Conservation (phyloP, 2,797 vertebrate genomes). For the Tragopan temminckii region DNA sequence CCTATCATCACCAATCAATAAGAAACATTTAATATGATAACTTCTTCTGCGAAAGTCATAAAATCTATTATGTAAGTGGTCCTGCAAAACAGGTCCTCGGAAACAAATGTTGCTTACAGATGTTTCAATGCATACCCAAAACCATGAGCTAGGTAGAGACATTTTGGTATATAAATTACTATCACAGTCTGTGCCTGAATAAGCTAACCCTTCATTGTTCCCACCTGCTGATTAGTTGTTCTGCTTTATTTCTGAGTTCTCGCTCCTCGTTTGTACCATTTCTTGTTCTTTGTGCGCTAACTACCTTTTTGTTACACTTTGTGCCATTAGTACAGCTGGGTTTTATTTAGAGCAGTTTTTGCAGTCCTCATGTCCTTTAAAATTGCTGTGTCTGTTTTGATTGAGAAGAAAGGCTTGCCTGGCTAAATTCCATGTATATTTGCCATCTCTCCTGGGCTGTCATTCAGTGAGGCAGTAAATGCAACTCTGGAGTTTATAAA, state of each 20-base stretch:
- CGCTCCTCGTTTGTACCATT: background rate
- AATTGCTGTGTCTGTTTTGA: background rate
- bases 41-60: background rate
- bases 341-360: constrained; percentile 17
- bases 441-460: background rate
- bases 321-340: background rate
- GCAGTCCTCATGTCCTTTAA: background rate
- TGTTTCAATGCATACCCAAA: background rate
- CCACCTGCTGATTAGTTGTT: background rate
- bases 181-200: background rate
- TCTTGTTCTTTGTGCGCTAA: background rate
- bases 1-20: background rate
- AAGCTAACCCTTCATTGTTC: background rate
- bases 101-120: background rate
- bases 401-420: background rate
- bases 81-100: background rate
- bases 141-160: background rate
- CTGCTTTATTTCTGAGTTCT: background rate
- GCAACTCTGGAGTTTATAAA: background rate
- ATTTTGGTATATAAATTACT: background rate
- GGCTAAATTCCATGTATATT: constrained; percentile 4
- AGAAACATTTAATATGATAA: background rate
- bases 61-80: background rate
- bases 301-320: background rate
- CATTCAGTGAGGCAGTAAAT: constrained; percentile 22